Evolutionary conservation across 2,888 invertebrate genomes (phyloP).

Genomic region (Thelaira solivaga): DNA sequence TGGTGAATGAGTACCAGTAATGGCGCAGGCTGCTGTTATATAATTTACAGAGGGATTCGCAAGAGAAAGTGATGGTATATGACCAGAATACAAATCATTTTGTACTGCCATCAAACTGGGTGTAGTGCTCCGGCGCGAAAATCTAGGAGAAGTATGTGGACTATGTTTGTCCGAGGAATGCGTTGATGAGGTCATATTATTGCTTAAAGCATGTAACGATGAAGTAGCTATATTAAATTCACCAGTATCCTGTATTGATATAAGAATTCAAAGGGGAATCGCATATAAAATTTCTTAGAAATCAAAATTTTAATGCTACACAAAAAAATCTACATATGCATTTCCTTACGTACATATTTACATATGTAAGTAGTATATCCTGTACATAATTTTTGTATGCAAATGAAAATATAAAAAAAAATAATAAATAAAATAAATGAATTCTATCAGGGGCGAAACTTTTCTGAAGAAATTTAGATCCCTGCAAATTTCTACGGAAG

Average conservation of each 20-base stretch:
- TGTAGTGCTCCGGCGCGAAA: slow-evolving; percentile 77
- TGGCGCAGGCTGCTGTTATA: slow-evolving; percentile 63
- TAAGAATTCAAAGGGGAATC: slow-evolving; percentile 36
- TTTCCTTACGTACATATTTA: too few relatives aligned
- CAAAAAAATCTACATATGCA: too few relatives aligned
- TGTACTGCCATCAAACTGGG: slow-evolving; percentile 76
- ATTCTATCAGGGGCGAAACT: too few relatives aligned
- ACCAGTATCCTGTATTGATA: slow-evolving; percentile 78
- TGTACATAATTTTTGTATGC: too few relatives aligned
- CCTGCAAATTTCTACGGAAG: too few relatives aligned
- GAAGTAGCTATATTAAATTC: slow-evolving; percentile 83
- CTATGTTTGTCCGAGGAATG: slow-evolving; percentile 78
- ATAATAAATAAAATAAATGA: too few relatives aligned
- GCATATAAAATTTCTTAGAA: slow-evolving; percentile 32
- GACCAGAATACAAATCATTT: slow-evolving; percentile 75
- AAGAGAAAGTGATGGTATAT: slow-evolving; percentile 69
- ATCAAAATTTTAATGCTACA: not conserved
- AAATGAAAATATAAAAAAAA: too few relatives aligned
- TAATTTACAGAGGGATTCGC: slow-evolving; percentile 64
- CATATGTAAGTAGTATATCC: too few relatives aligned
- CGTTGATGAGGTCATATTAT: slow-evolving; percentile 71
- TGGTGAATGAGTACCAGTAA: slow-evolving; percentile 66
- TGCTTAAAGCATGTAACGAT: slow-evolving; percentile 79
- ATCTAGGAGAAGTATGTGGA: slow-evolving; percentile 80
- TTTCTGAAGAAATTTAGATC: too few relatives aligned